Evolutionary conservation across 1,140 invertebrate species (phyloP).

Genomic region (Ips typographus): DNA sequence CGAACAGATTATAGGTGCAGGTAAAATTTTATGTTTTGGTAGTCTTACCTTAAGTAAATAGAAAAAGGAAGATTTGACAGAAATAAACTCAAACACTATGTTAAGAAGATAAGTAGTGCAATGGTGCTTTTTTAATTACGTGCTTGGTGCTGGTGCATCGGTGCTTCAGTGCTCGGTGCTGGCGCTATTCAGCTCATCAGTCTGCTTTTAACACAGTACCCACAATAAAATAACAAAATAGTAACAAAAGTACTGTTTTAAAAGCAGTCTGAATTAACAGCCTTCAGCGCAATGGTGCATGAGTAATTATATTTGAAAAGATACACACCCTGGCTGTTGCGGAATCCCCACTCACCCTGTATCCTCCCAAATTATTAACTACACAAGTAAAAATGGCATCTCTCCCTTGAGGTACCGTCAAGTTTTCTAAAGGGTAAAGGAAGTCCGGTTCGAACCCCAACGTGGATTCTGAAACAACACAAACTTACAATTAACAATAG

Average conservation of each 20-base stretch:
- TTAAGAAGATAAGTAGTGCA: slow-evolving; percentile 29
- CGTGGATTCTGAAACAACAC: slow-evolving; percentile 51
- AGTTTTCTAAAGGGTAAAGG: slow-evolving; percentile 79
- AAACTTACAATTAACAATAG: slow-evolving; percentile 1
- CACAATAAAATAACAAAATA: no score
- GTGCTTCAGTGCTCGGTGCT: slow-evolving; percentile 34
- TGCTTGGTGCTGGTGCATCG: slow-evolving; percentile 38
- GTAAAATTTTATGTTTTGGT: neutral
- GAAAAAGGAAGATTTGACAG: slow-evolving; percentile 23
- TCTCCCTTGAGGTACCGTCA: slow-evolving; percentile 81
- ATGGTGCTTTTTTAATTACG: slow-evolving; percentile 37
- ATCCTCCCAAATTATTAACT: slow-evolving; percentile 87
- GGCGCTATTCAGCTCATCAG: slow-evolving; percentile 1
- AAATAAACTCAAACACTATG: slow-evolving; percentile 7
- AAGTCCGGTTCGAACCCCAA: slow-evolving; percentile 80
- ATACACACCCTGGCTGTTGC: slow-evolving; percentile 77
- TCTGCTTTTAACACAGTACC: no score
- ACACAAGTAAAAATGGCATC: slow-evolving; percentile 88
- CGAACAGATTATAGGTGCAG: slow-evolving; percentile 4
- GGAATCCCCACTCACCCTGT: slow-evolving; percentile 89
- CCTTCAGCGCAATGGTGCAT: slow-evolving; percentile 38
- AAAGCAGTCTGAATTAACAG: slow-evolving; percentile 7
- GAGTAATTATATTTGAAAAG: slow-evolving; percentile 42
- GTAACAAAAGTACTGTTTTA: neutral
- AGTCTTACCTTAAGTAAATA: neutral